A percentile compares a stretch with the other conserved stretches of the same genome.
phyloP scores from a whole-genome alignment of 2,888 invertebrate species.

The Aleiodes leptofemur region DNA sequence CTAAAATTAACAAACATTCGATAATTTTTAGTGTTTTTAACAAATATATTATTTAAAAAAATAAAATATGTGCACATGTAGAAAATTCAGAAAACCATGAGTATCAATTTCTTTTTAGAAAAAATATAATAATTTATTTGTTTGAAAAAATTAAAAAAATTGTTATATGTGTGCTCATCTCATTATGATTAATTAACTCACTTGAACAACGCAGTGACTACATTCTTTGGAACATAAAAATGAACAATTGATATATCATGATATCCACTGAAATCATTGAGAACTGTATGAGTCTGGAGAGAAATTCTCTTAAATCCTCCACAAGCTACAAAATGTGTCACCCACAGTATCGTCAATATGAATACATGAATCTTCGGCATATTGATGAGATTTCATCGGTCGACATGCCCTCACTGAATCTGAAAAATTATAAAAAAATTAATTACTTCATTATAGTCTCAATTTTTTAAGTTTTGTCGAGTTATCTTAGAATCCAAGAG shows the following conservation, averaged over 20 bases:
- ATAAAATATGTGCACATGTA: no score
- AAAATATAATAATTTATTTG: no score
- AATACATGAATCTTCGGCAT: slow-evolving; percentile 55
- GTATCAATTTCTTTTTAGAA: no score
- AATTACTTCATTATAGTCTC: no score
- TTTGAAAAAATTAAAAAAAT: no score
- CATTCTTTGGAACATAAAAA: slow-evolving; percentile 77
- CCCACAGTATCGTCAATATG: slow-evolving; percentile 62
- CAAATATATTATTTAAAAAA: no score
- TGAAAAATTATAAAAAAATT: not conserved
- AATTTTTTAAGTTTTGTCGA: no score
- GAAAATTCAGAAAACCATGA: no score
- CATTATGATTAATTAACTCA: slow-evolving; percentile 56
- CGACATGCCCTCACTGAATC: slow-evolving; percentile 62
- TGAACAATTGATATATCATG: slow-evolving; percentile 79
- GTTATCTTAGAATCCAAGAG: no score
- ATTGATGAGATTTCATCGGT: slow-evolving; percentile 42
- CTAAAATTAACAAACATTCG: no score
- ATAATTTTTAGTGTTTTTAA: no score
- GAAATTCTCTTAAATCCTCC: slow-evolving; percentile 66
- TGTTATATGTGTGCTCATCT: no score
- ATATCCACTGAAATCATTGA: slow-evolving; percentile 78
- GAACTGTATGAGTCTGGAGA: slow-evolving; percentile 75
- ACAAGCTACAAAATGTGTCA: slow-evolving; percentile 59
- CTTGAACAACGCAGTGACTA: slow-evolving; percentile 75